These are phyloP conservation scores for Torymus auratus DNA, from an alignment of 2,888 invertebrate species.

Conservation along the genomic window DNA sequence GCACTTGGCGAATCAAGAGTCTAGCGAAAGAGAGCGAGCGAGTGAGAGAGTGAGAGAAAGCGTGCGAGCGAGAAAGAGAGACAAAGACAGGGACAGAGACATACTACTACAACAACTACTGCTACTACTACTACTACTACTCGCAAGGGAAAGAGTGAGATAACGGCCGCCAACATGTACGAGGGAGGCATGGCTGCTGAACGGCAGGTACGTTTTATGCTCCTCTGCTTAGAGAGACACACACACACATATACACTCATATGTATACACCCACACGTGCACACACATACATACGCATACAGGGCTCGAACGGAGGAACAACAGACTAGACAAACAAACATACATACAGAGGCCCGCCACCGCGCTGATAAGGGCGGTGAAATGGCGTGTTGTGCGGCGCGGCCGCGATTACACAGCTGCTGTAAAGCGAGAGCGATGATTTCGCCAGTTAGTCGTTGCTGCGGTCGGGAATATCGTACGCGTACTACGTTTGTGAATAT, in stretches of 20 bases:
- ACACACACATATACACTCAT: not conserved
- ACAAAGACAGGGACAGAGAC: conserved; percentile 36
- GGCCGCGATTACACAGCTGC: no score
- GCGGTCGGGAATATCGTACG: no score
- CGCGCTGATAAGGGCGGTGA: no score
- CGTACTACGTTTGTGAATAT: no score
- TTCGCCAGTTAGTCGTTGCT: no score
- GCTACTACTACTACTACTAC: no score
- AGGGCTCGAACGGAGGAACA: not conserved
- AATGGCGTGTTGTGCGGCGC: no score
- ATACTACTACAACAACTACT: not conserved
- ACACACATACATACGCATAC: not conserved
- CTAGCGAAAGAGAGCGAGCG: no score
- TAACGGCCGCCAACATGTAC: conserved; percentile 70
- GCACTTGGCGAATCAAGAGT: no score
- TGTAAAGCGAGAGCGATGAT: no score
- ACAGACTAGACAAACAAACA: not conserved
- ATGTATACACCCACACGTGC: not conserved
- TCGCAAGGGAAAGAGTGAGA: not conserved
- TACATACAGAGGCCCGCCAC: not conserved
- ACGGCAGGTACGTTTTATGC: conserved; percentile 70
- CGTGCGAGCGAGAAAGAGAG: not conserved
- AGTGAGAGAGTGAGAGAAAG: no score
- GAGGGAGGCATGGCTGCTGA: conserved; percentile 74
- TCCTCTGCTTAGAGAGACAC: conserved; percentile 5